These are phyloP conservation scores for Sarcophaga variegata DNA, from an alignment of 2,888 invertebrate genomes.

Conservation along the genomic window DNA sequence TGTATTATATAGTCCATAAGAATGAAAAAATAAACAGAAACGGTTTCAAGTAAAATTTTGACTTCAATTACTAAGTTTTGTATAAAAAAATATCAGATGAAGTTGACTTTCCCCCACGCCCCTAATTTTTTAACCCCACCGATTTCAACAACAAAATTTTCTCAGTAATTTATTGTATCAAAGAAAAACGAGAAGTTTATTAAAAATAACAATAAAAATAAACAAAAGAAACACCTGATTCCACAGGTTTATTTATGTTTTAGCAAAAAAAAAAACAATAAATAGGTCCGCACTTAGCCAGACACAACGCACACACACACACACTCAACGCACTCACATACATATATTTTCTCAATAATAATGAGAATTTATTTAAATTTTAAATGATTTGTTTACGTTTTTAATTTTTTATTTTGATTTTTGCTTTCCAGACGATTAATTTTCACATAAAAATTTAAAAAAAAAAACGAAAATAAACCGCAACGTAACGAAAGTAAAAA, in stretches of 20 bases:
- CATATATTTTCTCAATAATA: constrained; percentile 15
- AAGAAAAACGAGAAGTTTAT: constrained; percentile 40
- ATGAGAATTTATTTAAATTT: constrained; percentile 15
- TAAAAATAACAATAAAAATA: constrained; percentile 12
- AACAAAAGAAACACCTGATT: constrained; percentile 38
- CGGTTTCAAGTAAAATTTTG: too few relatives aligned
- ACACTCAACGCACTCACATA: background rate
- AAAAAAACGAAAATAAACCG: background rate
- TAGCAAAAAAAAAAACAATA: constrained; percentile 15
- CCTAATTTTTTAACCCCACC: too few relatives aligned
- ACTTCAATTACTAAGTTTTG: too few relatives aligned
- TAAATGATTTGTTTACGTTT: constrained; percentile 59
- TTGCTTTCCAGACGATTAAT: constrained; percentile 58
- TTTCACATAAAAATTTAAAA: constrained; percentile 17
- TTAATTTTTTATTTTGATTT: background rate
- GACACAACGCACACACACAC: background rate
- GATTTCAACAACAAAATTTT: too few relatives aligned
- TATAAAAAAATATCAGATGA: too few relatives aligned
- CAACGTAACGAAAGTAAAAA: constrained; percentile 6
- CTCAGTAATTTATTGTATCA: background rate
- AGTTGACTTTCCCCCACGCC: too few relatives aligned
- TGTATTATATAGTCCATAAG: too few relatives aligned
- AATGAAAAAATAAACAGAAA: too few relatives aligned
- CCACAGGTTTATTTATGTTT: constrained; percentile 52
- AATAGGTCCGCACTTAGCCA: background rate